A percentile compares a stretch with the other conserved stretches of the same genome.
phyloP scores from a whole-genome alignment of 1,140 invertebrate species.

The Panulirus ornatus region DNA sequence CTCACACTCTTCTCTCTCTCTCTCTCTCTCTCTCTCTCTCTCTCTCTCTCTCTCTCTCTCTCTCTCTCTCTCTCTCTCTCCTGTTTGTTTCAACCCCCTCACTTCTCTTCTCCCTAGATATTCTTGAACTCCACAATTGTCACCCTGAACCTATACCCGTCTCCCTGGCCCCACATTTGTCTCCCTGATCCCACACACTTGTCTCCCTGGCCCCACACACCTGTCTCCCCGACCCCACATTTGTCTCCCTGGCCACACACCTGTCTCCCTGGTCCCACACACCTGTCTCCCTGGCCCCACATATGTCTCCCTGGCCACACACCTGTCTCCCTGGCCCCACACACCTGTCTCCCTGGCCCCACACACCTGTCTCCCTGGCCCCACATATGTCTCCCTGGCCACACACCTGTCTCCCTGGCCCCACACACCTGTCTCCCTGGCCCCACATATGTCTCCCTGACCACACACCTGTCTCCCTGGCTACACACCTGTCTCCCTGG shows the following conservation, averaged over 20 bases:
- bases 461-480: no score
- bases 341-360: not conserved
- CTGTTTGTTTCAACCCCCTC: not conserved
- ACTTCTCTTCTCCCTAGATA: not conserved
- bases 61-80: not conserved
- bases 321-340: not conserved
- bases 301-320: not conserved
- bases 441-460: not conserved
- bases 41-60: not conserved
- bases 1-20: not conserved
- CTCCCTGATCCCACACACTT: not conserved
- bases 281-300: not conserved
- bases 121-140: not conserved
- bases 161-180: no score
- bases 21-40: not conserved
- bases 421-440: not conserved
- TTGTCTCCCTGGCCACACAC: not conserved
- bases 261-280: not conserved
- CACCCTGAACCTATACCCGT: no score
- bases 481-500: no score
- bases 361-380: not conserved
- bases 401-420: not conserved
- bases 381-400: not conserved
- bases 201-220: not conserved
- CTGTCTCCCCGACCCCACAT: not conserved